Base-by-base conservation (phyloP, 2,888 invertebrate species). In the Suillia variegata region DNA sequence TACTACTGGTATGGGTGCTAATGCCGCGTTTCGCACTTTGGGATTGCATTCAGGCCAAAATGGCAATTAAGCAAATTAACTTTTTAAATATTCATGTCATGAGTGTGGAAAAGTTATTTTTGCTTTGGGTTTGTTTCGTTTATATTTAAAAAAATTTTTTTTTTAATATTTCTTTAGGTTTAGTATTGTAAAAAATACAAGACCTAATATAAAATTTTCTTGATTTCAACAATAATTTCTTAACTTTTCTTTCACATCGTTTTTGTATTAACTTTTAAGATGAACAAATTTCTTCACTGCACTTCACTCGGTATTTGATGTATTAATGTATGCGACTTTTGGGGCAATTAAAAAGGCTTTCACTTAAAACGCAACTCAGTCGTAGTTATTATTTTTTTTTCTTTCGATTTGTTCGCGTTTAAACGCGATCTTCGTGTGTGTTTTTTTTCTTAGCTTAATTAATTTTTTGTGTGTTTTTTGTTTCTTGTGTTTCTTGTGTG, bases 1-100 rank as follows among this genome's bases (percentile, higher is more conserved):
- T 47, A 57, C 12, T 47, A 54, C 54, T 56, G 52, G 21, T 54
- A 31, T 62, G 13, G 51, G 2, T 34, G 26, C 5, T 34, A 31
- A 8, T 31, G 31, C 31, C 6, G 12, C 31, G 31, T 31, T 31
- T 31, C 12, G 31, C 12, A 8, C 6, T 8, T 31, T 31, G 31
- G 6, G 6, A 31, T 31, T 31, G n/a, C 38, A 38, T n/a, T 38
- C 3, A 38, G 4, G 38, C 38, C n/a, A n/a, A 38, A 38, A 26
- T 38, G 6, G 38, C 38, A 38, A 38, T 38, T 38, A 38, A 38
- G n/a, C 38, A 5, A 38, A 38, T 13, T n/a, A n/a, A n/a, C n/a
- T n/a, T n/a, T n/a, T n/a, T n/a, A n/a, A n/a, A n/a, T n/a, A n/a
- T n/a, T n/a, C n/a, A n/a, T n/a, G n/a, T n/a, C n/a, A n/a, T n/a